A percentile compares a stretch with the other conserved stretches of the same genome.
These are phyloP conservation scores for Phyllostomus hastatus DNA, from an alignment of 2,113 vertebrate species.

Conservation along the genomic window DNA sequence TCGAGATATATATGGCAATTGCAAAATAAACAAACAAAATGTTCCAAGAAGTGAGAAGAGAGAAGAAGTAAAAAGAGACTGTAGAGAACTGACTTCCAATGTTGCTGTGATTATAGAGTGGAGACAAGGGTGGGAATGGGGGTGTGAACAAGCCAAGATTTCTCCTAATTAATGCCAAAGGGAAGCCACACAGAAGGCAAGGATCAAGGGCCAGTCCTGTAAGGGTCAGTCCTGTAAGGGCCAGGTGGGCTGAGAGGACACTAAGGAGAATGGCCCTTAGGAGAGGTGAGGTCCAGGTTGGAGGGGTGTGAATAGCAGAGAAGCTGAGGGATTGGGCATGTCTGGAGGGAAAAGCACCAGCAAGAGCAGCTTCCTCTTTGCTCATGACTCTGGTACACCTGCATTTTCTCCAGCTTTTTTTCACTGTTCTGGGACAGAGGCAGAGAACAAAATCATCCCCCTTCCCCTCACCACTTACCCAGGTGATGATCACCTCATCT, in stretches of 20 bases:
- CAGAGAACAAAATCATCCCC: neutral
- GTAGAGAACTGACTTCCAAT: too few relatives aligned
- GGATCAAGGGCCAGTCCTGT: neutral
- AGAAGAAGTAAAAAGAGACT: neutral
- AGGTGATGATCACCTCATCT: neutral
- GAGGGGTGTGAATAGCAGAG: neutral
- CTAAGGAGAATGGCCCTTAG: neutral
- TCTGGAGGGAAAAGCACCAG: rapidly evolving
- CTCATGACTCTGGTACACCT: neutral
- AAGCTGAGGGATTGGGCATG: neutral
- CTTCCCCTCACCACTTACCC: rapidly evolving
- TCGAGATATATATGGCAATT: neutral
- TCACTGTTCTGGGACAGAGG: too few relatives aligned
- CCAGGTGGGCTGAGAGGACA: neutral
- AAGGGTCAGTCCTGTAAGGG: neutral
- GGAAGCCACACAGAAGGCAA: neutral
- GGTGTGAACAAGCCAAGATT: rapidly evolving
- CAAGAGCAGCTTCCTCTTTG: rapidly evolving
- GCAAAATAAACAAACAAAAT: neutral
- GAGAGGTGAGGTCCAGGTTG: too few relatives aligned
- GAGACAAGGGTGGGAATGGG: too few relatives aligned
- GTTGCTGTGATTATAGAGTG: neutral
- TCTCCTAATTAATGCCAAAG: neutral
- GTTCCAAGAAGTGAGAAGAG: too few relatives aligned
- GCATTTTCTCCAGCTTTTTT: neutral